Evolutionary conservation across 2,113 vertebrate genomes (phyloP), one percentile per base, ranked within the genome.

Genomic region (Sorex araneus): DNA sequence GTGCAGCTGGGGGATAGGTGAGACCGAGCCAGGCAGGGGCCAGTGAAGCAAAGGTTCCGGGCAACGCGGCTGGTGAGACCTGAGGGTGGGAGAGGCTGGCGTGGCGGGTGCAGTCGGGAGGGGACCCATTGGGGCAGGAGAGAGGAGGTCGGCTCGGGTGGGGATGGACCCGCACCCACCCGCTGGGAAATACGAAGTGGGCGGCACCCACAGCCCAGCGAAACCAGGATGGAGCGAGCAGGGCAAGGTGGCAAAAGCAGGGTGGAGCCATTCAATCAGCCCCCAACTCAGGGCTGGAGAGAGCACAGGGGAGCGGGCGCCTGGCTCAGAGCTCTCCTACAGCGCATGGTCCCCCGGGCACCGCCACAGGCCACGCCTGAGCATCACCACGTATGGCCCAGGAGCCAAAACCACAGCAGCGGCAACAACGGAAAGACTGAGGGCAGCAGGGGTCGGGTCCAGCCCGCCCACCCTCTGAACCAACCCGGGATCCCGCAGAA

Each of bases 41-140:
- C 3, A 67, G 40, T 1, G 1, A 0, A 6, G 27, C 36, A 57
- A 50, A 71, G 50, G 28, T 1, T 0, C 23, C 7, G 2, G 40
- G 40, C 40, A 40, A 7, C 40, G 0, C 54, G 57, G 28, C 23
- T 3, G 45, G 78, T 54, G 54, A 40, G 40, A n/a, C 5, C 2
- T 32, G 67, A 50, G 13, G 6, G 1, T 2, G 2, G 28, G 18
- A 27, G 47, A 28, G 32, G 28, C 1, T 43, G 11, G n/a, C 2
- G 7, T 0, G 1, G 1, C 9, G 12, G 43, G 50, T 34, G 73
- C 30, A 0, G n/a, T 45, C 43, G 36, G 47, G 19, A 47, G 28
- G 0, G 2, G 21, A 60, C 50, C n/a, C 1, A 0, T 25, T 47
- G 64, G 34, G 32, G 75, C 57, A 43, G 74, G 25, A 47, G 63